phyloP scores from a whole-genome alignment of 2,113 vertebrate genomes.

The Carlito syrichta region DNA sequence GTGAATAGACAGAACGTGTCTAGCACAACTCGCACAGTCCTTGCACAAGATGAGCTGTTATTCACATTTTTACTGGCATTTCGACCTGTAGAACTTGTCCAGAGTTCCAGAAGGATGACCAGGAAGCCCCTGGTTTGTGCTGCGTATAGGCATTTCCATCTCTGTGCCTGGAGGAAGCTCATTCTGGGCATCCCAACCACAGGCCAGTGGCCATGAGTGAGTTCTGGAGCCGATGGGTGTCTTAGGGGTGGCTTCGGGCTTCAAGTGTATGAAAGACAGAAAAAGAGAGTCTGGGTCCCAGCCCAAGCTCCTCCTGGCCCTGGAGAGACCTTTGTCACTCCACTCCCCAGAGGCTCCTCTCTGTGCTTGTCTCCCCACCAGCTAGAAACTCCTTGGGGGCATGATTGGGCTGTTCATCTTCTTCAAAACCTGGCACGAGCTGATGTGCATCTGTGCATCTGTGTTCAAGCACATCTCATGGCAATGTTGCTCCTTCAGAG shows the following conservation, averaged over 20 bases:
- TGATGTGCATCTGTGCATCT: not conserved
- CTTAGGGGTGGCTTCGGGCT: not conserved
- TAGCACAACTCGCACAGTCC: accelerated
- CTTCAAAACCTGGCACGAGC: not conserved
- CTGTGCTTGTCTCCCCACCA: not conserved
- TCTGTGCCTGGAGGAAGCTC: not conserved
- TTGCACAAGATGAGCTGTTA: not conserved
- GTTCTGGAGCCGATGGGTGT: not conserved
- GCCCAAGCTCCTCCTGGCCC: no score
- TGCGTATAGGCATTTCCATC: not conserved
- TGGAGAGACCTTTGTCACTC: not conserved
- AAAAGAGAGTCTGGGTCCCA: not conserved
- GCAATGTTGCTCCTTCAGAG: not conserved
- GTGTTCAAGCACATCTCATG: accelerated
- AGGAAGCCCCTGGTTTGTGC: not conserved
- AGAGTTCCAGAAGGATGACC: not conserved
- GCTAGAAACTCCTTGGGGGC: not conserved
- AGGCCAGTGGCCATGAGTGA: not conserved
- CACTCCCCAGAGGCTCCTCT: not conserved
- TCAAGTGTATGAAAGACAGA: not conserved
- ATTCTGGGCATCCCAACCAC: not conserved
- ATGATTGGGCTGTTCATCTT: not conserved
- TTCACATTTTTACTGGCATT: not conserved
- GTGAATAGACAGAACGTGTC: not conserved
- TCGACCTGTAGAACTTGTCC: not conserved